Evolutionary conservation across 2,888 invertebrate genomes (phyloP), one percentile per base, ranked within the genome.

Genomic region (Esperia sulphurella): DNA sequence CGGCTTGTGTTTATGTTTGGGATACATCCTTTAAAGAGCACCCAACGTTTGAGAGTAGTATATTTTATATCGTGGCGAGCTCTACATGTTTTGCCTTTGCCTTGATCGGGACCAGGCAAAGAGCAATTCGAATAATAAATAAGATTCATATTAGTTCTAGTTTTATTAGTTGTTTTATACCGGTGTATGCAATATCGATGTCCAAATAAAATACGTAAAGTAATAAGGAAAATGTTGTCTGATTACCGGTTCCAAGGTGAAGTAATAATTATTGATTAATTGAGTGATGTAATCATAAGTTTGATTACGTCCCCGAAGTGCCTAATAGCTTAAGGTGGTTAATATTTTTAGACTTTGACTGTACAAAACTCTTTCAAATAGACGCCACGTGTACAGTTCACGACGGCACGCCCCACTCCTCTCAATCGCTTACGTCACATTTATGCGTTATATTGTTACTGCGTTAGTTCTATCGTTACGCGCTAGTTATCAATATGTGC

Each of bases 41-140:
- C 71, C 75, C 75, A 64, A 60, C 59, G 57, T 68, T 54, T 55
- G 57, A 52, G 70, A 61, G 43, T 43, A 33, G 33, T 33, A 14
- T 43, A 43, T 33, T 33, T 43, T 43, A 12, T 14, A 70, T 74
- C 65, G 78, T 71, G 78, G 76, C 80, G 77, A 75, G 69, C 65
- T 78, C 79, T 50, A 43, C 46, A 55, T 39, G 21, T 35, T 30
- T 21, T 9, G 33, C 49, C 43, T 54, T 52, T 52, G 45, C 41
- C n/a, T 28, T 7, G 7, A 38, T 28, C 49, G 46, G 49, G 53
- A 48, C 46, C 54, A 54, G 51, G 13, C 52, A 53, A 55, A 55
- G 59, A 53, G 46, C 31, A 14, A 30, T 31, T 43, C 9, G 31
- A 43, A 31, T 31, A 31, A 41, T 41, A 28, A 29, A 7, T n/a